Percentiles rank a stretch among this genome's conserved stretches.
Evolutionary conservation across 2,113 vertebrate species (phyloP).

Genomic region (Gallinago media): DNA sequence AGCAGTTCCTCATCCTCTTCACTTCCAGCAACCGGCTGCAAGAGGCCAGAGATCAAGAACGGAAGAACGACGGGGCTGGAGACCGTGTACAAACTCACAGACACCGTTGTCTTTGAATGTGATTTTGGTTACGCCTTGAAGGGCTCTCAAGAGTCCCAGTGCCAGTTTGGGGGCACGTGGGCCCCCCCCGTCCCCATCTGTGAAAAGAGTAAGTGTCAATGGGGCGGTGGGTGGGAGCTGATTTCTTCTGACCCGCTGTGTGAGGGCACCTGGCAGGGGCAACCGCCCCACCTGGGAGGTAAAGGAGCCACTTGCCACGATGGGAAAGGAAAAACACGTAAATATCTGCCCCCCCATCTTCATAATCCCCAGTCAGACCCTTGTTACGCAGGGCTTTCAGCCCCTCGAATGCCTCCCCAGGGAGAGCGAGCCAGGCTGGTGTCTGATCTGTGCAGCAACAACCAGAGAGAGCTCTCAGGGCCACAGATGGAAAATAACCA

Average conservation of each 20-base stretch:
- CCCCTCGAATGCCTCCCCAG: not conserved
- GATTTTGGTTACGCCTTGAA: constrained; percentile 18
- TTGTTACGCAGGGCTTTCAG: not conserved
- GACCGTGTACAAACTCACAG: not conserved
- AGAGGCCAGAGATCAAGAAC: not conserved
- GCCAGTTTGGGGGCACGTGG: constrained; percentile 44
- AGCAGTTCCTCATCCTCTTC: not conserved
- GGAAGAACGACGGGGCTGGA: not conserved
- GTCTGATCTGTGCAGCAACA: not conserved
- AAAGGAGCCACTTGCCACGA: not conserved
- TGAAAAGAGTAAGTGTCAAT: constrained; percentile 26
- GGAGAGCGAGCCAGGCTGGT: not conserved
- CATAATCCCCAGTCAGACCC: not conserved
- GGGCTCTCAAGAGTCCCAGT: constrained; percentile 46
- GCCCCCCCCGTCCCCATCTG: constrained; percentile 49
- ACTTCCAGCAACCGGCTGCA: constrained; percentile 15
- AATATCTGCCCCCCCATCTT: not conserved
- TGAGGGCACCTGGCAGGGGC: not conserved
- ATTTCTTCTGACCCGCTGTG: not conserved
- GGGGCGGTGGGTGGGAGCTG: not conserved
- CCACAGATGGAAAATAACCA: not conserved
- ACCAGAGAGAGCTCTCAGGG: not conserved
- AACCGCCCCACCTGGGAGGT: not conserved
- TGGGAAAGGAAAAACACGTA: not conserved
- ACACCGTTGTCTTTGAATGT: not conserved